Conservation (phyloP, 2,797 vertebrate genomes). For the Arnoldichthys spilopterus region DNA sequence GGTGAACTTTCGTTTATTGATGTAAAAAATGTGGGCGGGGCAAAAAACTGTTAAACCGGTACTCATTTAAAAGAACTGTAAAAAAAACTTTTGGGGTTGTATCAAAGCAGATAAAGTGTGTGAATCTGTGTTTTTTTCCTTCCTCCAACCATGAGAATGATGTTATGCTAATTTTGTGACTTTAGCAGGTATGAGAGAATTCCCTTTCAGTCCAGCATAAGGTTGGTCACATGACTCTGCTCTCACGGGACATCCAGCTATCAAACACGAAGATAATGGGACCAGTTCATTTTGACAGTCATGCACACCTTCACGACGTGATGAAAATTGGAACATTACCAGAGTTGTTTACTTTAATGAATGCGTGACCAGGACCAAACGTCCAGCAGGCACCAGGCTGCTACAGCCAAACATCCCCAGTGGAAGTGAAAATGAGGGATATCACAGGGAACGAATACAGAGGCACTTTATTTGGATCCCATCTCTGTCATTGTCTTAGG, state of each 20-base stretch:
- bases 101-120: no score
- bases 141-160: conserved; percentile 8
- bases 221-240: conserved; percentile 15
- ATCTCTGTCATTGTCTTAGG: conserved; percentile 51
- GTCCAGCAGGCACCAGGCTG: neutral
- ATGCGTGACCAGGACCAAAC: no score
- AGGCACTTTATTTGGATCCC: conserved; percentile 42
- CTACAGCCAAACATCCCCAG: neutral
- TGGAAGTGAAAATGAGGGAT: conserved; percentile 22
- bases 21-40: neutral
- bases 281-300: no score
- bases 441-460: conserved; percentile 36
- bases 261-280: neutral
- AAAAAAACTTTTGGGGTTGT: no score
- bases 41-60: neutral
- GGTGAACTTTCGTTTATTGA: neutral
- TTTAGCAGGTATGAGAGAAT: neutral
- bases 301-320: no score
- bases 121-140: neutral
- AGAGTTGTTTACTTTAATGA: no score
- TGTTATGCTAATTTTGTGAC: conserved; percentile 24
- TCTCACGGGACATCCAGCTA: neutral
- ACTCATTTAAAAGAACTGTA: neutral
- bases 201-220: neutral
- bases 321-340: no score